Percentiles rank a stretch among this genome's conserved stretches.
Evolutionary conservation across 2,888 invertebrate genomes (phyloP).

Genomic region (Drosophila emarginata): DNA sequence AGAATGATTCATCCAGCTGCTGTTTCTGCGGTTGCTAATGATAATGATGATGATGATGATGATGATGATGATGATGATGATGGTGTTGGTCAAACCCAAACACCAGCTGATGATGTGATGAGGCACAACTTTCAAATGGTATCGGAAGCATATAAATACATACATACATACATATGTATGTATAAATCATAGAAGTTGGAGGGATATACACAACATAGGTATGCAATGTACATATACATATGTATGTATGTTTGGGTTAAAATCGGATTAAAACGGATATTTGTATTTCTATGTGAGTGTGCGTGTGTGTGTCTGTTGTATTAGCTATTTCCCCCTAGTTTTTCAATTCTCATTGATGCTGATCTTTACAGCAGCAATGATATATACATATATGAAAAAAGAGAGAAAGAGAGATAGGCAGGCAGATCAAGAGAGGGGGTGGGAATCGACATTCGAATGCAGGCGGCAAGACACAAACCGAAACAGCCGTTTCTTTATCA

Average conservation of each 20-base stretch:
- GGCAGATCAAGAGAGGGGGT: conserved; percentile 1
- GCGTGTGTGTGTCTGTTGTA: conserved; percentile 25
- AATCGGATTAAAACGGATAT: conserved; percentile 7
- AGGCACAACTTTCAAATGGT: conserved; percentile 1
- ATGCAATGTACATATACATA: conserved; percentile 4
- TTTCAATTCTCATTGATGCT: conserved; percentile 31
- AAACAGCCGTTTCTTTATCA: conserved; percentile 71
- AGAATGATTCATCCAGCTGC: conserved; percentile 3
- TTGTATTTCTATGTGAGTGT: conserved; percentile 16
- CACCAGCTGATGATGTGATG: not conserved
- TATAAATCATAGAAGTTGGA: conserved; percentile 9
- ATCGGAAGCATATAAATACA: conserved; percentile 29
- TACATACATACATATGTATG: no score
- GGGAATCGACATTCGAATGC: conserved; percentile 6
- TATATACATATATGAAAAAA: not conserved
- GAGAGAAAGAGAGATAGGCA: not conserved
- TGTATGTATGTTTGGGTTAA: not conserved
- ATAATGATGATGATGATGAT: not conserved
- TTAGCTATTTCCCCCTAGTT: conserved; percentile 16
- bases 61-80: conserved; percentile 11
- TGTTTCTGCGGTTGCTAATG: not conserved
- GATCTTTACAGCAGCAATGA: conserved; percentile 42
- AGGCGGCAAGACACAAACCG: conserved; percentile 5
- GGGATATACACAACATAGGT: not conserved
- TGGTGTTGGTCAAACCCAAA: conserved; percentile 3